Percentiles rank a stretch among this genome's conserved stretches.
Conservation (phyloP, 2,113 vertebrate genomes). For the Saguinus imperator region DNA sequence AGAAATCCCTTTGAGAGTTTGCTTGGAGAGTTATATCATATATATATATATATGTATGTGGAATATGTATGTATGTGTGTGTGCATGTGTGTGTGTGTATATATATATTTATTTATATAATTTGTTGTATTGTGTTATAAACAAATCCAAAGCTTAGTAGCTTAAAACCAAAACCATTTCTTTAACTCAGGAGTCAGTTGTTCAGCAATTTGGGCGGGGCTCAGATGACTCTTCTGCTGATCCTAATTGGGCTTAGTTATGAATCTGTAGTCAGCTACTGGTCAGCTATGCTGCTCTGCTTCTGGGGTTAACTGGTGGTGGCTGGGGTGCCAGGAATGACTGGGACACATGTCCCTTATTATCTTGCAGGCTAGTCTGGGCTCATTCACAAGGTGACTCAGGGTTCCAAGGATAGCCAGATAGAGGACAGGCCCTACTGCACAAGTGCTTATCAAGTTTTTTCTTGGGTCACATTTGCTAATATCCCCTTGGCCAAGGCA, state of each 20-base stretch:
- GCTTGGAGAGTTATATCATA: neutral
- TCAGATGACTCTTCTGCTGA: neutral
- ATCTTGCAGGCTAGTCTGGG: neutral
- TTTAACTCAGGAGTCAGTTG: neutral
- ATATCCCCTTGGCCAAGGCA: neutral
- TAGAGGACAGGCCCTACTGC: neutral
- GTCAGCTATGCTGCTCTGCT: neutral
- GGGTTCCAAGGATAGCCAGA: neutral
- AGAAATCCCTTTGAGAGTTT: slow-evolving; percentile 27
- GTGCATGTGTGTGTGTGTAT: too few relatives aligned
- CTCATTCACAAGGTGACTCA: neutral
- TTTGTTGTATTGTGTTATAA: neutral
- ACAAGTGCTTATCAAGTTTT: neutral
- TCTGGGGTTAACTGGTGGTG: neutral
- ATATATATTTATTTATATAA: neutral
- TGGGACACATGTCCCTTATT: neutral
- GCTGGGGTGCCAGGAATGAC: neutral
- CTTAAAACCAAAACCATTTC: neutral
- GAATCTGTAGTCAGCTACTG: neutral
- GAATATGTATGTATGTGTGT: too few relatives aligned
- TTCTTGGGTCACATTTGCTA: neutral
- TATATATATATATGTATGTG: too few relatives aligned
- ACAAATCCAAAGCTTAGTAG: neutral
- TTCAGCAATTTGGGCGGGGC: neutral
- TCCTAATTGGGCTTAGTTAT: neutral